Conservation (phyloP, 2,113 vertebrate species). For the Triplophysa rosa region DNA sequence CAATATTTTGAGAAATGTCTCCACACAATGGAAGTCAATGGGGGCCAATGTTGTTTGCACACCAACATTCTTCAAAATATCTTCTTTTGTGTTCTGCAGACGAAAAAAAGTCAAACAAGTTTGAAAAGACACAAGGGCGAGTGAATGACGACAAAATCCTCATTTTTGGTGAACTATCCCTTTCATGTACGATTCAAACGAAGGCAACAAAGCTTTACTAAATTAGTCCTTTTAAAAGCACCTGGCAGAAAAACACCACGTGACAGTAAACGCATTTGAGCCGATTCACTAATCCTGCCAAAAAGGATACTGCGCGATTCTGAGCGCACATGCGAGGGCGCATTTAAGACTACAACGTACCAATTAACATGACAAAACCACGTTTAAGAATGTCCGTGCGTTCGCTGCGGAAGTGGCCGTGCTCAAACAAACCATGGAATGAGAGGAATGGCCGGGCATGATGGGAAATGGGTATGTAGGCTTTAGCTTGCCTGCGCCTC, state of each 20-base stretch:
- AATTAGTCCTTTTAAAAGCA: background rate
- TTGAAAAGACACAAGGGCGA: no score
- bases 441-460: slow-evolving; percentile 68
- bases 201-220: background rate
- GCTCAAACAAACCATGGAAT: slow-evolving; percentile 72
- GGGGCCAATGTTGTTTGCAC: no score
- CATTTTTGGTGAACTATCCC: no score
- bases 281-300: background rate
- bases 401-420: slow-evolving; percentile 51
- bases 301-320: background rate
- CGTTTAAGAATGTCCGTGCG: slow-evolving; percentile 16
- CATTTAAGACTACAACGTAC: background rate
- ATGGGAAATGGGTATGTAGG: slow-evolving; percentile 57
- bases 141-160: no score
- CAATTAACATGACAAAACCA: background rate
- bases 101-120: no score
- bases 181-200: background rate
- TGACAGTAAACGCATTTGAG: background rate
- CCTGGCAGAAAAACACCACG: slow-evolving; percentile 7
- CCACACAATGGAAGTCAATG: no score
- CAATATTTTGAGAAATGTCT: no score
- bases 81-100: no score
- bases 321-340: background rate
- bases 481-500: slow-evolving; percentile 59
- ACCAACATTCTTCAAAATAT: no score